Conservation (phyloP, 2,888 invertebrate species). For the Odontomyia ornata region DNA sequence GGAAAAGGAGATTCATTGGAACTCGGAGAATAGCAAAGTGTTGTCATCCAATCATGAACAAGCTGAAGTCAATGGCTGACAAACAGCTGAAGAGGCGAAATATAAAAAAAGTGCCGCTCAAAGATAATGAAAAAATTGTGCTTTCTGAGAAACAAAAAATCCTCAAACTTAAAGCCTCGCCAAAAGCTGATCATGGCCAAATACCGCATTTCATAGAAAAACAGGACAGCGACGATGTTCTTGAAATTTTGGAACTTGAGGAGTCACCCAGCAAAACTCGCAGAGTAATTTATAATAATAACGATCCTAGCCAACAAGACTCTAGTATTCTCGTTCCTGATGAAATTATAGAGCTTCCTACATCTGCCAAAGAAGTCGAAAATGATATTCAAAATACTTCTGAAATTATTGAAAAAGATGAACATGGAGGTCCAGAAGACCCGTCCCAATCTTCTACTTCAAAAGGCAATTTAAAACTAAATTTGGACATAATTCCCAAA, state of each 20-base stretch:
- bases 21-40: slow-evolving; percentile 66
- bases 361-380: slow-evolving; percentile 18
- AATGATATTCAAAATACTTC: not conserved
- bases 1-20: slow-evolving; percentile 52
- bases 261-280: slow-evolving; percentile 63
- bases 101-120: slow-evolving; percentile 60
- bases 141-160: slow-evolving; percentile 68
- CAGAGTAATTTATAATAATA: slow-evolving; percentile 52
- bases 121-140: slow-evolving; percentile 65
- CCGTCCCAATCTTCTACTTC: slow-evolving; percentile 65
- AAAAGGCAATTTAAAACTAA: slow-evolving; percentile 51
- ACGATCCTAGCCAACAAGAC: slow-evolving; percentile 49
- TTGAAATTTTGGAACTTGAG: slow-evolving; percentile 63
- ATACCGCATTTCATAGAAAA: slow-evolving; percentile 64
- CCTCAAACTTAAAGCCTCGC: slow-evolving; percentile 70
- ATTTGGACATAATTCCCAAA: slow-evolving; percentile 54
- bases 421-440: slow-evolving; percentile 52
- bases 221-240: slow-evolving; percentile 63
- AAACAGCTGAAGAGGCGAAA: slow-evolving; percentile 68
- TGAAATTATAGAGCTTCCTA: slow-evolving; percentile 61
- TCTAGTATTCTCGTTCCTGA: slow-evolving; percentile 59
- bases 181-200: slow-evolving; percentile 67
- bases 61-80: slow-evolving; percentile 72
- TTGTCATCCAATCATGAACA: slow-evolving; percentile 72
- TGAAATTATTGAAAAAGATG: not conserved